Evolutionary conservation across 1,140 invertebrate genomes (phyloP).

Genomic region (Octopus sinensis): DNA sequence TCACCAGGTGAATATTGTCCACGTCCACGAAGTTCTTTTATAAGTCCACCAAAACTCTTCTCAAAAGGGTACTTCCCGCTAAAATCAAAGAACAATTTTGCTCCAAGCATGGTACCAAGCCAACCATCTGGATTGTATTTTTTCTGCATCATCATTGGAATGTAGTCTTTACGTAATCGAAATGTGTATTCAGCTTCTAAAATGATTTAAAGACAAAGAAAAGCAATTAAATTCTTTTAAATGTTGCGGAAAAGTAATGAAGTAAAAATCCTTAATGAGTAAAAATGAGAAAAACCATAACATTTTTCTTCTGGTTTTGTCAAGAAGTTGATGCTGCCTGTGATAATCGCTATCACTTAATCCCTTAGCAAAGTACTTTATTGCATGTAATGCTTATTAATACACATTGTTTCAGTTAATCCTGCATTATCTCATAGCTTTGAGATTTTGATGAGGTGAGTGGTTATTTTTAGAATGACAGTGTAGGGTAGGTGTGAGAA

Average conservation of each 20-base stretch:
- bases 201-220: constrained; percentile 11
- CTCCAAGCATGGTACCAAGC: constrained; percentile 49
- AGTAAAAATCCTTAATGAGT: too few species aligned
- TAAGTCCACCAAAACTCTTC: constrained; percentile 35
- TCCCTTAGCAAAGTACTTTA: too few species aligned
- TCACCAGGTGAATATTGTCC: constrained; percentile 2
- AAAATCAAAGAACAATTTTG: constrained; percentile 52
- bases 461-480: too few species aligned
- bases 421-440: too few species aligned
- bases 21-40: constrained; percentile 33
- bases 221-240: background rate
- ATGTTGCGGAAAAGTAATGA: background rate
- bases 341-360: too few species aligned
- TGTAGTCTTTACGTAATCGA: constrained; percentile 47
- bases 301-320: background rate
- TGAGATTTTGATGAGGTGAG: too few species aligned
- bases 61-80: constrained; percentile 48
- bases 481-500: too few species aligned
- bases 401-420: too few species aligned
- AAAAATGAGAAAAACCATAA: too few species aligned
- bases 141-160: constrained; percentile 50
- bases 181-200: constrained; percentile 52
- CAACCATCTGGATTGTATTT: constrained; percentile 50
- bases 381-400: too few species aligned
- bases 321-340: background rate